These are phyloP conservation scores for Chlorodrepanis virens DNA, from an alignment of 2,113 vertebrate genomes.

Conservation along the genomic window DNA sequence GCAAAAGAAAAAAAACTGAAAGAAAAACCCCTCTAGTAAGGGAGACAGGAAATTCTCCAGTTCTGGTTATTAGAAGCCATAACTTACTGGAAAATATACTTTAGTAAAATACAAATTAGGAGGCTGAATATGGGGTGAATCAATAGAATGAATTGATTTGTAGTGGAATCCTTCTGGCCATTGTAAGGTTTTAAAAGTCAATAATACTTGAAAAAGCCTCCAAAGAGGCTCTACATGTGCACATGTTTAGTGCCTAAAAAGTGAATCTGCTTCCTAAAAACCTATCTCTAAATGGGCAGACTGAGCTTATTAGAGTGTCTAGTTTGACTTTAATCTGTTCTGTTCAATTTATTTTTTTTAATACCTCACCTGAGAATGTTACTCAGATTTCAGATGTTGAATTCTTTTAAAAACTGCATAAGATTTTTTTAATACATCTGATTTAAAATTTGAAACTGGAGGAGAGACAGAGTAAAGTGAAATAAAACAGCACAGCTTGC, in stretches of 20 bases:
- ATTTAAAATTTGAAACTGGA: background rate
- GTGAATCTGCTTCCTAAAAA: background rate
- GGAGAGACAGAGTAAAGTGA: background rate
- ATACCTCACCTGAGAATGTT: background rate
- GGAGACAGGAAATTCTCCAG: background rate
- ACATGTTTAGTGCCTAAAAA: background rate
- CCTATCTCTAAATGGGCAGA: background rate
- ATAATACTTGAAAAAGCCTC: background rate
- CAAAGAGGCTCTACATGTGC: background rate
- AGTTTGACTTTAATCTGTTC: background rate
- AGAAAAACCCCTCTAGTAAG: accelerated
- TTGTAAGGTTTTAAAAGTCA: background rate
- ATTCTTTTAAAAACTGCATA: background rate
- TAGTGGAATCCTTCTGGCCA: background rate
- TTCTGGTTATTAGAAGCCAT: background rate
- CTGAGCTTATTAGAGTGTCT: background rate
- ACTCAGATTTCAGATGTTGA: background rate
- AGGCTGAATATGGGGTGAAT: background rate
- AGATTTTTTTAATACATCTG: background rate
- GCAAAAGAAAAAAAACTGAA: background rate
- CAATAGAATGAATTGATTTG: background rate
- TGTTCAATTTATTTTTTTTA: background rate
- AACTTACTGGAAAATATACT: background rate
- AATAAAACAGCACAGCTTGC: background rate
- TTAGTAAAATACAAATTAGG: background rate